Evolutionary conservation across 2,797 vertebrate species (phyloP), one percentile per base, ranked within the genome.

Genomic region (Gephyroberyx darwinii): DNA sequence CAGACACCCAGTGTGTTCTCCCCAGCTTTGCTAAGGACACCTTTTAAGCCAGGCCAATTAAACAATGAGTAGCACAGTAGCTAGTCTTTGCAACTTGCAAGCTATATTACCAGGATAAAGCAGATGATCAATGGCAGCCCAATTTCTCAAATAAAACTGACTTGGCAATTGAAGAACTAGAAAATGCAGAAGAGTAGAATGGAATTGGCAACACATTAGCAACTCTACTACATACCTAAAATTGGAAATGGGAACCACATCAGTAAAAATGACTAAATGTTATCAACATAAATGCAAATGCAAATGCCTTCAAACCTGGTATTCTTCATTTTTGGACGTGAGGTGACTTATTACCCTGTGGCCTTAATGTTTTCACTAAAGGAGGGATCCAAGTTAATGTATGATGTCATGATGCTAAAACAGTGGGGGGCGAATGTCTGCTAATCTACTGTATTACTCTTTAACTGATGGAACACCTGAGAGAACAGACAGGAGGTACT

Each of bases 41-140:
- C 71, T 78, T 74, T 66, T 86, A 86, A 89, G 81, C 81, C 70
- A n/a, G 2, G 58, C 31, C 80, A 79, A 85, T 89, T 86, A 86
- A 84, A 89, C 84, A 78, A 69, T 69, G 78, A 85, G 72, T 5
- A n/a, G 82, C 80, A 76, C 59, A 35, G 55, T 56, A 10, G 60
- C 69, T 37, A 6, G 51, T 22, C 67, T 51, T 66, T 75, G 67
- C 69, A 51, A 62, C 55, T n/a, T 56, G 37, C 43, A 77, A 47
- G 33, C 22, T 35, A 35, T 75, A 68, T 26, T 52, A 10, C 22
- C 43, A 16, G 26, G 30, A 65, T 33, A 48, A 55, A 31, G 50
- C 12, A 2, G n/a, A 30, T 13, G n/a, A 20, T 53, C 4, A 13
- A 9, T 10, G 30, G 26, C 12, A 45, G 12, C n/a, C n/a, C 12